Base-by-base conservation (phyloP, 2,888 invertebrate genomes). In the Ethmia dodecea region DNA sequence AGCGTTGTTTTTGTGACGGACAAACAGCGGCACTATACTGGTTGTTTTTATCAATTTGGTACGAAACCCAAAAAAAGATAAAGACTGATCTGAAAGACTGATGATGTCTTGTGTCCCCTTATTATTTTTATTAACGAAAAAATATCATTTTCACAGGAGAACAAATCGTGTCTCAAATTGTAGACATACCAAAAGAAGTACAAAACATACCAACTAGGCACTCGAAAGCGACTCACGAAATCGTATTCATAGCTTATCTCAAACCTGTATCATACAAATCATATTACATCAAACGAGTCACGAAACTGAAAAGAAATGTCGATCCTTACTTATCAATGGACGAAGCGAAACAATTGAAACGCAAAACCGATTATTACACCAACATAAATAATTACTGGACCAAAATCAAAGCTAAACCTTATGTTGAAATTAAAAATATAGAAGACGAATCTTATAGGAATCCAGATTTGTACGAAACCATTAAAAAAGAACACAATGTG, bases 201-300 rank as follows among this genome's bases (percentile, higher is more conserved):
- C 42, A 59, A 16, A 61, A 71, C 0, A 88, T 94, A 20, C 79
- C 81, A 0, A 93, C 92, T 20, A 77, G 95, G 20, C 34, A 55
- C 0, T 92, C 92, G 1, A 60, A 48, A 2, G 93, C 95, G 0
- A 88, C 80, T 0, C 83, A 88, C 49, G 95, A 96, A 52, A 63
- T 96, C 0, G 78, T 94, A 0, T 96, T 96, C 61, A 53, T 87
- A n/a, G 92, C 92, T 0, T 54, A 68, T 3, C 65, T 89, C 2
- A 56, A 94, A 1, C 92, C 94, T 0, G 78, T 94, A 1, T 93
- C 93, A 5, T 90, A 89, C 49, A 89, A 89, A 52, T 88, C 91
- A 0, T 92, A 88, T 47, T 91, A 88, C 47, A 60, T 92, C 0
- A 49, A 47, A 31, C 72, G 64, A 44, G 43, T 49, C 3, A 40